Evolutionary conservation across 2,797 vertebrate genomes (phyloP).

Genomic region (Melanogrammus aeglefinus): DNA sequence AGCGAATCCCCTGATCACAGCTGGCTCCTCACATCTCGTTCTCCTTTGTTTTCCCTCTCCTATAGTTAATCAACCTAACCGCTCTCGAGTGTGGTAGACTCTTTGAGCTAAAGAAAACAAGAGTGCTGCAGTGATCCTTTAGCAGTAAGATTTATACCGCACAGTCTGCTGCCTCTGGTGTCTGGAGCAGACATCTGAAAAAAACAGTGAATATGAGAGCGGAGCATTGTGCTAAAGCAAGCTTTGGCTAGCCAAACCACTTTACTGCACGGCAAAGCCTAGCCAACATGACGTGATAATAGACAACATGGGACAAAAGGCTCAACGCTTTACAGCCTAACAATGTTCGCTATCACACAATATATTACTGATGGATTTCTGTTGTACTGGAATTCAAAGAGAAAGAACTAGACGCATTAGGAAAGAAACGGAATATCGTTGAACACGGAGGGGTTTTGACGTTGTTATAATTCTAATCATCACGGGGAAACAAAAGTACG

Average conservation of each 20-base stretch:
- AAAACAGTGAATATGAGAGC: not conserved
- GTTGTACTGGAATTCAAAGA: not conserved
- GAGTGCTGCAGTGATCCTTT: not conserved
- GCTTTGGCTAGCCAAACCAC: not conserved
- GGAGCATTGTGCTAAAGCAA: not conserved
- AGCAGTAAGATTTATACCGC: not conserved
- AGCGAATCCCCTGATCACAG: not conserved
- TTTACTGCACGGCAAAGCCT: not conserved
- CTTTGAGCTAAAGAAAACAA: conserved; percentile 1
- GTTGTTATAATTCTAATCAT: not conserved
- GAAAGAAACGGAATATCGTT: not conserved
- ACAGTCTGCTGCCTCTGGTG: not conserved
- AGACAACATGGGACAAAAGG: not conserved
- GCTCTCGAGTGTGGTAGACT: too few relatives aligned
- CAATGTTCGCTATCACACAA: not conserved
- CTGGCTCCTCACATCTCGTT: not conserved
- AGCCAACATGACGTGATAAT: not conserved
- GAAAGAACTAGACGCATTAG: not conserved
- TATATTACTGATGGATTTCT: not conserved
- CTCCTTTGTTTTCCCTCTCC: too few relatives aligned
- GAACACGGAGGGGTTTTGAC: not conserved
- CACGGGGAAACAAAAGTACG: not conserved
- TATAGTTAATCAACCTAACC: too few relatives aligned
- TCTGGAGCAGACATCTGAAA: not conserved
- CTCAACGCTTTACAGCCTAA: not conserved